phyloP scores from a whole-genome alignment of 2,888 invertebrate genomes.

The Euplagia quadripunctaria region DNA sequence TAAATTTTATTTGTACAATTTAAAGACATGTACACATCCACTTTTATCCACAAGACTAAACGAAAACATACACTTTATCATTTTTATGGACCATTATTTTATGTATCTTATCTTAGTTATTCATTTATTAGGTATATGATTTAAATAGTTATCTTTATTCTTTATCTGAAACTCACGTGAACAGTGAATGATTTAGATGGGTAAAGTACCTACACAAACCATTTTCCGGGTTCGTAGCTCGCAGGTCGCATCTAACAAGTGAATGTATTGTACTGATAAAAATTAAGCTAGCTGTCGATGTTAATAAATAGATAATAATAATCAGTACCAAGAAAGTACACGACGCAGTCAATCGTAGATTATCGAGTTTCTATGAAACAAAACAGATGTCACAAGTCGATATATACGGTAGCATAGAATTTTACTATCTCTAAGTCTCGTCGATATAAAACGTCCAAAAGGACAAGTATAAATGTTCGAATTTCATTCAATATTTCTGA shows the following conservation, averaged over 20 bases:
- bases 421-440: not conserved
- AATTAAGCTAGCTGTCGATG: too few species aligned
- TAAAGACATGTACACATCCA: slow-evolving; percentile 14
- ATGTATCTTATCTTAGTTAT: slow-evolving; percentile 21
- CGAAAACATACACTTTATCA: slow-evolving; percentile 16
- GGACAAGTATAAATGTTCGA: not conserved
- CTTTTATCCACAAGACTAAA: slow-evolving; percentile 19
- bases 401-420: not conserved
- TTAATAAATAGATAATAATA: too few species aligned
- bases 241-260: not conserved
- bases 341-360: too few species aligned
- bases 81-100: slow-evolving; percentile 21
- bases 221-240: not conserved
- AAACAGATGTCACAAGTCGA: not conserved
- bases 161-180: slow-evolving; percentile 3
- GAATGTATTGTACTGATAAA: not conserved
- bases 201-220: not conserved
- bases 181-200: slow-evolving; percentile 10
- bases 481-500: not conserved
- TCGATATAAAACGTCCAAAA: not conserved
- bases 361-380: not conserved
- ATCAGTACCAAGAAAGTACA: too few species aligned
- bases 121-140: slow-evolving; percentile 17
- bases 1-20: not conserved
- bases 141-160: slow-evolving; percentile 15